These are phyloP conservation scores for Panagrolaimus sp. DNA, from an alignment of 1,140 invertebrate genomes.

Conservation along the genomic window DNA sequence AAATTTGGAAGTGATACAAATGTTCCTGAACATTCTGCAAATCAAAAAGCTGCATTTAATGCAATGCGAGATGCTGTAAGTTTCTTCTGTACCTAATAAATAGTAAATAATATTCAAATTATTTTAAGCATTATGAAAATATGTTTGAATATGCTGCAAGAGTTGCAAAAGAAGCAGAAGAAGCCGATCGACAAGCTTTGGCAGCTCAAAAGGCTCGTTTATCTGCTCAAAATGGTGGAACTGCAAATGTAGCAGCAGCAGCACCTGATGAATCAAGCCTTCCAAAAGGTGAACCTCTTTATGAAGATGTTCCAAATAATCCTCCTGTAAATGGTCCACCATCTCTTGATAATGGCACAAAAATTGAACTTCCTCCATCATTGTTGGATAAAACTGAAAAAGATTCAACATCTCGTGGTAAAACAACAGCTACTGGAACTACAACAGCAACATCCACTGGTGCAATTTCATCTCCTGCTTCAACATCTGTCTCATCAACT, in stretches of 20 bases:
- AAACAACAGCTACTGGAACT: too few species aligned
- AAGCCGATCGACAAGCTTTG: background rate
- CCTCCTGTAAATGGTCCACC: background rate
- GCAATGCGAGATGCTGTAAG: slow-evolving; percentile 38
- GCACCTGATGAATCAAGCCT: too few species aligned
- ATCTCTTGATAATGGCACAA: background rate
- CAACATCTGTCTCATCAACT: too few species aligned
- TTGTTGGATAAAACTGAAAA: too few species aligned
- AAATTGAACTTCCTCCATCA: background rate
- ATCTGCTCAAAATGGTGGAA: background rate
- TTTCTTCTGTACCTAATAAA: background rate
- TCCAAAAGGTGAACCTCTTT: background rate
- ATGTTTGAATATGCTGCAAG: slow-evolving; percentile 38
- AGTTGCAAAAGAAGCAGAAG: slow-evolving; percentile 34
- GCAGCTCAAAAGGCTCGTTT: background rate
- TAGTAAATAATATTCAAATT: background rate
- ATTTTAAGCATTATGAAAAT: slow-evolving; percentile 49
- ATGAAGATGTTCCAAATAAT: background rate
- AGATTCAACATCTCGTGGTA: too few species aligned
- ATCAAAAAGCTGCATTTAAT: slow-evolving; percentile 37
- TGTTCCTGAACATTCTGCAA: slow-evolving; percentile 23
- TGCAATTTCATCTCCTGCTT: too few species aligned
- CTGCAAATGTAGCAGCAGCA: background rate
- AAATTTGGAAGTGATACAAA: slow-evolving; percentile 24
- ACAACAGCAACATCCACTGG: too few species aligned